Evolutionary conservation across 2,113 vertebrate genomes (phyloP).

Genomic region (Trematomus loennbergii): DNA sequence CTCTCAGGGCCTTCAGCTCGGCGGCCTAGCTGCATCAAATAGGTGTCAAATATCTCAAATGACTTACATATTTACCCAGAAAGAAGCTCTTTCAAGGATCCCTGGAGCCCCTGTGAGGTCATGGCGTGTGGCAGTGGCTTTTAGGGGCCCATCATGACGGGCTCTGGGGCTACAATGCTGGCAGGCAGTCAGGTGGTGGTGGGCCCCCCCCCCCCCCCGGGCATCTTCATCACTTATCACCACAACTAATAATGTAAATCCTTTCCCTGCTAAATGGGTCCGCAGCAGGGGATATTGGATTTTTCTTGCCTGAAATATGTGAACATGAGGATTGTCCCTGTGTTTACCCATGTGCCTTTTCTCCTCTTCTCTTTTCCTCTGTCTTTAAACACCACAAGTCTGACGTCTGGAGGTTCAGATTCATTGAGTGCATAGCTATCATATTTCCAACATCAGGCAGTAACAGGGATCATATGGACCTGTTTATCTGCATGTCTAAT

Average conservation of each 20-base stretch:
- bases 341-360: neutral
- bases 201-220: conserved; percentile 50
- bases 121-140: conserved; percentile 42
- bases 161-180: conserved; percentile 46
- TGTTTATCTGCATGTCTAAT: conserved; percentile 22
- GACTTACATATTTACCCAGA: conserved; percentile 76
- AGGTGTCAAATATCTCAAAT: conserved; percentile 80
- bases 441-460: neutral
- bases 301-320: conserved; percentile 1
- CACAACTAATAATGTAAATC: conserved; percentile 74
- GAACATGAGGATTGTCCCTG: conserved; percentile 46
- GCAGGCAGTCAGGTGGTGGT: conserved; percentile 48
- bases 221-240: conserved; percentile 75
- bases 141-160: conserved; percentile 41
- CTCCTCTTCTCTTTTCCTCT: neutral
- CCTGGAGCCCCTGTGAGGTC: conserved; percentile 47
- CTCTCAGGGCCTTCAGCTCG: neutral
- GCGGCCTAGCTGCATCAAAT: conserved; percentile 60
- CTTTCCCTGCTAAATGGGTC: conserved; percentile 54
- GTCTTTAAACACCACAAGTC: neutral
- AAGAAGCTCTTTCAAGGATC: conserved; percentile 74
- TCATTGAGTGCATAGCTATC: conserved; percentile 19
- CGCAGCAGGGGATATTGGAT: conserved; percentile 25
- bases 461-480: conserved; percentile 15
- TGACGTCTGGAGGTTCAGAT: conserved; percentile 18